Evolutionary conservation across 2,113 vertebrate genomes (phyloP).

Genomic region (Sinocyclocheilus grahami): DNA sequence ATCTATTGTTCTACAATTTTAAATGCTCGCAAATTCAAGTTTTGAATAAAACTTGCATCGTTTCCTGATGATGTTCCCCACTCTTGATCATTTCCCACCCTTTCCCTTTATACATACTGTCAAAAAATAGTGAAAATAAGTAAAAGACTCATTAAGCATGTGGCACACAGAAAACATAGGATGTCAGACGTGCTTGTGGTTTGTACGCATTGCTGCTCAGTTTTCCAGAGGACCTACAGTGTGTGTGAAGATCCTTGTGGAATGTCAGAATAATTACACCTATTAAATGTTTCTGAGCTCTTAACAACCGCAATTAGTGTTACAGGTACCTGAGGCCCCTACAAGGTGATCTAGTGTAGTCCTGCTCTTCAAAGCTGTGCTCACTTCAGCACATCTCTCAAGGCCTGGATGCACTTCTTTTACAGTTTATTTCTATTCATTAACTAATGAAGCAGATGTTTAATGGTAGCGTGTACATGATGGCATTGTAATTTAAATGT

Average conservation of each 20-base stretch:
- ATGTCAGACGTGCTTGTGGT: neutral
- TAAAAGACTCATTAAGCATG: neutral
- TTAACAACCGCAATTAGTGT: slow-evolving; percentile 33
- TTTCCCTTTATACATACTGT: neutral
- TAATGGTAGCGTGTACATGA: neutral
- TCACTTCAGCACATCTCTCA: slow-evolving; percentile 14
- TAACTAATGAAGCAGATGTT: neutral
- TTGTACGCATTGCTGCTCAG: neutral
- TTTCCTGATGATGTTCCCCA: neutral
- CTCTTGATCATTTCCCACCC: neutral
- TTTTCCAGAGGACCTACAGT: slow-evolving; percentile 7
- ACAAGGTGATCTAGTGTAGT: slow-evolving; percentile 26
- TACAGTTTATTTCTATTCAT: slow-evolving; percentile 1
- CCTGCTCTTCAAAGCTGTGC: neutral
- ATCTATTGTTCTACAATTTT: neutral
- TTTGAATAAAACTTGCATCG: neutral
- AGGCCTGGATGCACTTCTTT: neutral
- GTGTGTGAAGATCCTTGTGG: slow-evolving; percentile 15
- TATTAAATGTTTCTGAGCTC: slow-evolving; percentile 27
- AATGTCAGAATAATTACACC: slow-evolving; percentile 51
- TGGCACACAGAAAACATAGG: neutral
- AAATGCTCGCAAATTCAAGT: neutral
- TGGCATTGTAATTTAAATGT: neutral
- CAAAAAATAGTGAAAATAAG: neutral
- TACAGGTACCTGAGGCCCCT: slow-evolving; percentile 30